A percentile compares a stretch with the other conserved stretches of the same genome.
Conservation (phyloP, 1,140 invertebrate species). For the Brachionus paranguensis region DNA sequence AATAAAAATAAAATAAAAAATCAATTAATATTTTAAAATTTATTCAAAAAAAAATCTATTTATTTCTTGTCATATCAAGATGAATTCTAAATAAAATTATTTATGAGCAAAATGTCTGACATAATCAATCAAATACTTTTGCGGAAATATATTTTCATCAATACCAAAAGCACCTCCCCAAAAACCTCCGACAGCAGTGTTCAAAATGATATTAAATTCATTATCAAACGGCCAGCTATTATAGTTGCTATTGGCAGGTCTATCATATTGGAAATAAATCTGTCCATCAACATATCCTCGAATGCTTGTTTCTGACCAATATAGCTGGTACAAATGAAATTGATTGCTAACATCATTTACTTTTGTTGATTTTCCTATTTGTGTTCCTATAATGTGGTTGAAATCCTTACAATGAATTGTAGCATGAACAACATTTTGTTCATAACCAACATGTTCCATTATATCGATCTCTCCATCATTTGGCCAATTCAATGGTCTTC, state of each 20-base stretch:
- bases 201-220: constrained; percentile 1
- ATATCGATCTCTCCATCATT: constrained; percentile 42
- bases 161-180: background rate
- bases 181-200: background rate
- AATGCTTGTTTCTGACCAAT: background rate
- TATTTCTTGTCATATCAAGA: too few species aligned
- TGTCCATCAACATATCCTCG: background rate
- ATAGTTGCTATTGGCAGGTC: background rate
- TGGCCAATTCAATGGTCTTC: constrained; percentile 34
- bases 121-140: background rate
- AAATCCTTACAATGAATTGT: constrained; percentile 15
- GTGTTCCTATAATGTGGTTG: background rate
- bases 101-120: background rate
- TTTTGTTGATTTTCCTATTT: background rate
- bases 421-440: background rate
- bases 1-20: too few species aligned
- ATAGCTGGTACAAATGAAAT: background rate
- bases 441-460: constrained; percentile 35
- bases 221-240: constrained; percentile 4
- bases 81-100: background rate
- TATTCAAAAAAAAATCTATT: too few species aligned
- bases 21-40: too few species aligned
- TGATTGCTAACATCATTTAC: constrained; percentile 11
- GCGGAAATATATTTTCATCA: constrained; percentile 6
- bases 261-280: background rate